Percentiles rank a stretch among this genome's conserved stretches.
Evolutionary conservation across 2,888 invertebrate species (phyloP).

Genomic region (Venustoraphidia nigricollis): DNA sequence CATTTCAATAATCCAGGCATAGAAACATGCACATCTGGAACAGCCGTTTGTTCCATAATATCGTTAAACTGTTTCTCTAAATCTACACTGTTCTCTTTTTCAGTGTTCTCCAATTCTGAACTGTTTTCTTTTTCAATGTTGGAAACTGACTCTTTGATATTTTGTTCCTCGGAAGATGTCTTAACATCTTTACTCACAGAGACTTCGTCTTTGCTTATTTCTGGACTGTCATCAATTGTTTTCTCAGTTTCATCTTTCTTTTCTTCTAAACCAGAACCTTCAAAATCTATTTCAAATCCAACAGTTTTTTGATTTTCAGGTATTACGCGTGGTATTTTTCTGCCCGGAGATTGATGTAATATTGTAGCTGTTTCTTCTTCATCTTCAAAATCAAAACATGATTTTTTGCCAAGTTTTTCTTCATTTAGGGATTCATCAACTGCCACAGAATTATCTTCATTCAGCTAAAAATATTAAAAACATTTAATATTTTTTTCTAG

Average conservation of each 20-base stretch:
- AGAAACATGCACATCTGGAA: constrained; percentile 36
- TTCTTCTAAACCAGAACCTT: constrained; percentile 5
- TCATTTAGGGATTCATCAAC: constrained; percentile 4
- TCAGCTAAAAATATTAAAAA: neutral
- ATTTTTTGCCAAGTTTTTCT: constrained; percentile 24
- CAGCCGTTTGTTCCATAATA: constrained; percentile 41
- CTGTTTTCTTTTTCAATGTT: constrained; percentile 30
- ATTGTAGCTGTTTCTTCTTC: constrained; percentile 51
- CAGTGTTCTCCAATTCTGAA: constrained; percentile 20
- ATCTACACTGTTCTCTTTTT: constrained; percentile 14
- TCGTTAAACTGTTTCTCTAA: constrained; percentile 41
- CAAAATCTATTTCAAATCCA: constrained; percentile 4
- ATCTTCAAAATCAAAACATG: constrained; percentile 67
- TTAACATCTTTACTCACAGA: constrained; percentile 7
- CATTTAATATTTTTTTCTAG: no score
- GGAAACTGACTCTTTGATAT: constrained; percentile 6
- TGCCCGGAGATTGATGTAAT: constrained; percentile 29
- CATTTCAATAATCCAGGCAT: constrained; percentile 15
- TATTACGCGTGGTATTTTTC: constrained; percentile 50
- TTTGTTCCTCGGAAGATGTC: constrained; percentile 10
- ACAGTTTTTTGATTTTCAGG: constrained; percentile 12
- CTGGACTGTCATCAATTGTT: constrained; percentile 4
- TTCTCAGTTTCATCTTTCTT: constrained; percentile 4
- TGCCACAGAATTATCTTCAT: constrained; percentile 8
- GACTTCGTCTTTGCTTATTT: constrained; percentile 7